Evolutionary conservation across 2,113 vertebrate genomes (phyloP).

Genomic region (Elephas maximus): DNA sequence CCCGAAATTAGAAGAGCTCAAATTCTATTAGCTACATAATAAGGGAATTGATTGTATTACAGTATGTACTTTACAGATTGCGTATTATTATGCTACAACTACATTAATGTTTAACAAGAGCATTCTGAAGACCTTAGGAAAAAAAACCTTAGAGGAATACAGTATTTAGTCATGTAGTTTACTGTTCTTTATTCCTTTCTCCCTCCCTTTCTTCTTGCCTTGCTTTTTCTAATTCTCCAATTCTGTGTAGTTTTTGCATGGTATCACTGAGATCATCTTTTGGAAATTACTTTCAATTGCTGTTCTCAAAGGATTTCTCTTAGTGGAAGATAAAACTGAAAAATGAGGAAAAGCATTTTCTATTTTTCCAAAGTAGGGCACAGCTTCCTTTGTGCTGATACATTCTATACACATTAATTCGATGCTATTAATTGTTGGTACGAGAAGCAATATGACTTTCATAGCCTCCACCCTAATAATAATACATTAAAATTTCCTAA

Average conservation of each 20-base stretch:
- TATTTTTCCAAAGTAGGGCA: neutral
- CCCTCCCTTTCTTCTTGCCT: neutral
- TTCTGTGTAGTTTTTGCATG: neutral
- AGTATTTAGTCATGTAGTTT: neutral
- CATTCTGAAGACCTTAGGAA: neutral
- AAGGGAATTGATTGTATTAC: conserved; percentile 19
- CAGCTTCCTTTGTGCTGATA: neutral
- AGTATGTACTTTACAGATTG: neutral
- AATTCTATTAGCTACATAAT: neutral
- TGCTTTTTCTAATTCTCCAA: conserved; percentile 30
- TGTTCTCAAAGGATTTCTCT: conserved; percentile 36
- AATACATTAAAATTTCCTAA: neutral
- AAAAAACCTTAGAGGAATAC: neutral
- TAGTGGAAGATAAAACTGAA: conserved; percentile 18
- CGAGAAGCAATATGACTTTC: conserved; percentile 28
- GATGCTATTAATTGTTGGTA: neutral
- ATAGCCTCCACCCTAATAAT: neutral
- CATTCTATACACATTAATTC: neutral
- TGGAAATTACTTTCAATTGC: conserved; percentile 62
- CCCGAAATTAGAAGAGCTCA: neutral
- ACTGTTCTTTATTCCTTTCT: neutral
- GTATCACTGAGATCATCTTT: conserved; percentile 10
- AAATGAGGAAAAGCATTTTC: neutral
- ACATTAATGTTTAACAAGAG: neutral
- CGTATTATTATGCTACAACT: neutral